These are phyloP conservation scores for Heliconius congener DNA, from an alignment of 1,140 invertebrate species.

Conservation along the genomic window DNA sequence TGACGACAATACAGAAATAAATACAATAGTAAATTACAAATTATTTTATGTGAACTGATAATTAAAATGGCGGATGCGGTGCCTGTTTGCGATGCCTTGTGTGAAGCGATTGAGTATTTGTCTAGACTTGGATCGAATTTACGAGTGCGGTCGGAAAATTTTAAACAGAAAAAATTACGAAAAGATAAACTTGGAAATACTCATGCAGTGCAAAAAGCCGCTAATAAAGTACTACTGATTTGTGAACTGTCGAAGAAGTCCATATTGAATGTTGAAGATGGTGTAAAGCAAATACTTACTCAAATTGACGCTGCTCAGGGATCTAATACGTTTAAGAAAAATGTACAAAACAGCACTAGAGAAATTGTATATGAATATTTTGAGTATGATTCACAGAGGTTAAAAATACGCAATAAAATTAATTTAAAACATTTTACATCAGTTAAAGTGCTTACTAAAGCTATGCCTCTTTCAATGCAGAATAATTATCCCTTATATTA, in stretches of 20 bases:
- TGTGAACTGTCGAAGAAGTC: slow-evolving; percentile 76
- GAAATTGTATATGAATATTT: slow-evolving; percentile 54
- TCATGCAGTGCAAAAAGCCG: slow-evolving; percentile 68
- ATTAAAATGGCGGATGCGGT: slow-evolving; percentile 69
- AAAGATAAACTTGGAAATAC: slow-evolving; percentile 64
- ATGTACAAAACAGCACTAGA: slow-evolving; percentile 29
- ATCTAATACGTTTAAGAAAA: slow-evolving; percentile 42
- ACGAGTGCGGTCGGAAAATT: slow-evolving; percentile 58
- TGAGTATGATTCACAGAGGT: slow-evolving; percentile 49
- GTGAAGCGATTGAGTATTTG: slow-evolving; percentile 73
- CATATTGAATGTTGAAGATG: slow-evolving; percentile 68
- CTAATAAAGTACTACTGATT: slow-evolving; percentile 66
- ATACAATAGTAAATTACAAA: slow-evolving; percentile 2
- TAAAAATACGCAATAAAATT: slow-evolving; percentile 61
- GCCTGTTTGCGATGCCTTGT: slow-evolving; percentile 63
- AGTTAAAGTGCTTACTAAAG: slow-evolving; percentile 56
- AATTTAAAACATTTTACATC: slow-evolving; percentile 63
- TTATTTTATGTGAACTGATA: slow-evolving; percentile 31
- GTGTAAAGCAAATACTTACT: slow-evolving; percentile 58
- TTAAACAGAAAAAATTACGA: slow-evolving; percentile 65
- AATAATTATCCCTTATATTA: slow-evolving; percentile 67
- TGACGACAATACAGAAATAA: slow-evolving; percentile 13
- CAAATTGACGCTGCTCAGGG: slow-evolving; percentile 46
- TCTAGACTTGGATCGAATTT: slow-evolving; percentile 71
- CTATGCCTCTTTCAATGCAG: slow-evolving; percentile 50